Evolutionary conservation across 2,113 vertebrate genomes (phyloP).

Genomic region (Callocephalon fimbriatum): DNA sequence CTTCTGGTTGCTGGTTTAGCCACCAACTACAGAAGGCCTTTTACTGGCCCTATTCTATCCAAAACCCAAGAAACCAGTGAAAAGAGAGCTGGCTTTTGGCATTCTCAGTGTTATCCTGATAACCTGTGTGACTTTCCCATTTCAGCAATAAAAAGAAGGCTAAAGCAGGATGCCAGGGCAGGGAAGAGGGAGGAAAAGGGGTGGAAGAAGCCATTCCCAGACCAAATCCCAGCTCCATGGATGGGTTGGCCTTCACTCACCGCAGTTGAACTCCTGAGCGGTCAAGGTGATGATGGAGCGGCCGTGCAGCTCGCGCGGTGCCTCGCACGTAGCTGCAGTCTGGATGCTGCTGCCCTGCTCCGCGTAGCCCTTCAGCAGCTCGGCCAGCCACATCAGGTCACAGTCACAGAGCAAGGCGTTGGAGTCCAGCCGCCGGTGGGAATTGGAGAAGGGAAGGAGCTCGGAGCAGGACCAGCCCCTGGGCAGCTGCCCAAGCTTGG

Average conservation of each 20-base stretch:
- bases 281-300: conserved; percentile 85
- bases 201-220: neutral
- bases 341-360: conserved; percentile 87
- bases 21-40: neutral
- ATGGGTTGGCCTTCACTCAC: conserved; percentile 47
- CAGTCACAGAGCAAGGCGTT: conserved; percentile 89
- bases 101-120: neutral
- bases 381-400: conserved; percentile 89
- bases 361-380: conserved; percentile 83
- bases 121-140: neutral
- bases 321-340: conserved; percentile 88
- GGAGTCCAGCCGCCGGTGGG: conserved; percentile 83
- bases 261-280: conserved; percentile 85
- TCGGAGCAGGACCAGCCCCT: neutral
- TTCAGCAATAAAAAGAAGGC: neutral
- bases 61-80: neutral
- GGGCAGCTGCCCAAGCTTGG: neutral
- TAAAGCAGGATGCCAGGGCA: neutral
- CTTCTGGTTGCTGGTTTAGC: neutral
- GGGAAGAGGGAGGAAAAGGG: neutral
- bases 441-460: neutral
- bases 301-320: conserved; percentile 83
- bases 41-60: neutral
- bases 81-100: neutral
- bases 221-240: fast-evolving